Base-by-base conservation (phyloP, 2,113 vertebrate genomes). In the Grammomys dolichurus region DNA sequence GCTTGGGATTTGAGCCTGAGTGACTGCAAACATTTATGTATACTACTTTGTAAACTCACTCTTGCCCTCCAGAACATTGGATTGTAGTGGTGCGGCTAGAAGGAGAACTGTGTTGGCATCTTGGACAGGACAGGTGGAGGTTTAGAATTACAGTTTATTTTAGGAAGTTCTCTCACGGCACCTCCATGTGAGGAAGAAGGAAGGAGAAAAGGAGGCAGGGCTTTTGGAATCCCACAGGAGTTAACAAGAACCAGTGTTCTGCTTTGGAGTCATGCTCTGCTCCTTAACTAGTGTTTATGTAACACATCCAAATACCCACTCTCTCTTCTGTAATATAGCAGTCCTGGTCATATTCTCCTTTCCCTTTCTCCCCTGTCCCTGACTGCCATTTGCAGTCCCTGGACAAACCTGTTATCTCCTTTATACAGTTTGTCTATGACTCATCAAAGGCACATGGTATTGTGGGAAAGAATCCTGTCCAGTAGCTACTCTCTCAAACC, bases 401-500 rank as follows among this genome's bases (percentile, higher is more conserved):
- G 40, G 20, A 75, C 33, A 89, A 91, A 93, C 31, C 24, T 58
- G 46, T 70, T 90, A 88, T 28, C 10, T 92, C 36, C 65, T 95
- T 46, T 19, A 54, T n/a, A 36, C 33, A 36, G 54, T 54, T 80
- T 88, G 51, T 76, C 48, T 31, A 22, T 84, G 24, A 91, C 13
- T 89, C 11, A n/a, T 91, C 19, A 89, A 76, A 96, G 81, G 69
- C 65, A 84, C 33, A 26, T n/a, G 82, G 48, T 92, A 26, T 60
- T 77, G 48, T 11, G 24, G 81, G 36, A 90, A 63, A 91, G 81
- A 87, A 51, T n/a, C 26, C 20, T 43, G 12, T 82, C 36, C 17
- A 94, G 33, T 93, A 28, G 72, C n/a, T 93, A 86, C 46, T 87
- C 65, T 22, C 11, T 95, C 91, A 91, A 93, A 93, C 26, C 60